phyloP scores from a whole-genome alignment of 2,797 vertebrate species.

The Euphonia xanthogaster region DNA sequence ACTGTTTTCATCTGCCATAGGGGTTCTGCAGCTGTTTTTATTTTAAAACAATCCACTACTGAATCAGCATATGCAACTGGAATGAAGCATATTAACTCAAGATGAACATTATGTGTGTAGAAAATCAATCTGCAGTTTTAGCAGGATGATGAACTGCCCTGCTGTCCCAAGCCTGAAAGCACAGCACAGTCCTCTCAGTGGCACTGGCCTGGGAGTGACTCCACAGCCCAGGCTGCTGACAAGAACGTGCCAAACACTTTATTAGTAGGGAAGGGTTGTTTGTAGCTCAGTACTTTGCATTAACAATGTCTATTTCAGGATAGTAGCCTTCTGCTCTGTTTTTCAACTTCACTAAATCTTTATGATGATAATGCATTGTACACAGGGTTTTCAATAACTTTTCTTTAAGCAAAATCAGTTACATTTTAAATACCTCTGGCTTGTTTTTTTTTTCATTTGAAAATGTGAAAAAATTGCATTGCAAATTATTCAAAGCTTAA shows the following conservation, averaged over 20 bases:
- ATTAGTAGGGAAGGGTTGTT: background rate
- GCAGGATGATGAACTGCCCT: background rate
- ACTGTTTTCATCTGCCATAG: background rate
- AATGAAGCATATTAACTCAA: background rate
- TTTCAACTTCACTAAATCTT: background rate
- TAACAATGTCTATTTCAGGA: background rate
- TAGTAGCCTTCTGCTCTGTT: background rate
- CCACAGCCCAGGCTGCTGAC: background rate
- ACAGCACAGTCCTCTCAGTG: background rate
- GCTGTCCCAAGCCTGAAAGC: background rate
- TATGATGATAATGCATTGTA: background rate
- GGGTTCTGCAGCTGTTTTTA: background rate
- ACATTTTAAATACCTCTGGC: background rate
- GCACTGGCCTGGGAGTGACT: background rate
- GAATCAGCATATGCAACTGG: background rate
- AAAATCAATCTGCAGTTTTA: background rate
- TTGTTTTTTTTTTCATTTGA: background rate
- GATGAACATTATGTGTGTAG: background rate
- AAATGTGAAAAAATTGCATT: background rate
- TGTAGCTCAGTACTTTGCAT: background rate
- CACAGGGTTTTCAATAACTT: background rate
- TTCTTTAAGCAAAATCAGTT: background rate
- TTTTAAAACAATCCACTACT: background rate
- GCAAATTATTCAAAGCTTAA: slow-evolving; percentile 35
- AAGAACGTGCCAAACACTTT: background rate